Conservation (phyloP, 2,113 vertebrate genomes). For the Anguilla rostrata region DNA sequence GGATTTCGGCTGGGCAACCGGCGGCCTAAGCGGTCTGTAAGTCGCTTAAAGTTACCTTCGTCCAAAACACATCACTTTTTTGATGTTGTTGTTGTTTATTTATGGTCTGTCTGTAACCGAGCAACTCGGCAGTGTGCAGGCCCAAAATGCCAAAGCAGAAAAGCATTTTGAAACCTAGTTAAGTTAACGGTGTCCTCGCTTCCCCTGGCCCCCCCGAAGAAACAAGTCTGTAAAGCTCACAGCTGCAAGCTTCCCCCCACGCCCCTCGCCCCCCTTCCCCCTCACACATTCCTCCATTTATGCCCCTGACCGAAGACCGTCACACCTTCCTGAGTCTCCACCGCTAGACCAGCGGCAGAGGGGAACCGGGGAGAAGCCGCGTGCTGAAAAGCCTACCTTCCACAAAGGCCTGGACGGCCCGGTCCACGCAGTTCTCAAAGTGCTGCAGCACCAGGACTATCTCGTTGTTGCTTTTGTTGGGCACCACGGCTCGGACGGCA, state of each 20-base stretch:
- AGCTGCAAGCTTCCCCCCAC: background rate
- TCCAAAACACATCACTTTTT: background rate
- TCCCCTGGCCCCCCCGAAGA: background rate
- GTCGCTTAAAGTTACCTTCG: background rate
- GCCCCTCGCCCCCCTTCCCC: background rate
- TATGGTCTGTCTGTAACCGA: background rate
- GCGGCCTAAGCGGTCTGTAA: background rate
- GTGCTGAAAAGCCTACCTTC: conserved; percentile 76
- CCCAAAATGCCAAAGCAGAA: background rate
- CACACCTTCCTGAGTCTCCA: background rate
- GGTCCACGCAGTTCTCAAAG: conserved; percentile 92
- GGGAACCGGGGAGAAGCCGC: too few species aligned
- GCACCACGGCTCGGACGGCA: conserved; percentile 88
- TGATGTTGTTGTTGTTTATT: background rate
- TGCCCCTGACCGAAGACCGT: background rate
- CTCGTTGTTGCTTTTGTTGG: conserved; percentile 97
- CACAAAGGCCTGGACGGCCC: conserved; percentile 90
- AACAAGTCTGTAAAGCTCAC: background rate
- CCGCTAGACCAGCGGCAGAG: too few species aligned
- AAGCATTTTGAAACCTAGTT: background rate
- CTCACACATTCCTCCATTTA: background rate
- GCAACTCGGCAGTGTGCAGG: background rate
- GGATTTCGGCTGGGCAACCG: background rate
- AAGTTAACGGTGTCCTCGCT: background rate
- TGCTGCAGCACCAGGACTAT: conserved; percentile 93